These are phyloP conservation scores for Psophia crepitans DNA, from an alignment of 2,113 vertebrate genomes.

Conservation along the genomic window DNA sequence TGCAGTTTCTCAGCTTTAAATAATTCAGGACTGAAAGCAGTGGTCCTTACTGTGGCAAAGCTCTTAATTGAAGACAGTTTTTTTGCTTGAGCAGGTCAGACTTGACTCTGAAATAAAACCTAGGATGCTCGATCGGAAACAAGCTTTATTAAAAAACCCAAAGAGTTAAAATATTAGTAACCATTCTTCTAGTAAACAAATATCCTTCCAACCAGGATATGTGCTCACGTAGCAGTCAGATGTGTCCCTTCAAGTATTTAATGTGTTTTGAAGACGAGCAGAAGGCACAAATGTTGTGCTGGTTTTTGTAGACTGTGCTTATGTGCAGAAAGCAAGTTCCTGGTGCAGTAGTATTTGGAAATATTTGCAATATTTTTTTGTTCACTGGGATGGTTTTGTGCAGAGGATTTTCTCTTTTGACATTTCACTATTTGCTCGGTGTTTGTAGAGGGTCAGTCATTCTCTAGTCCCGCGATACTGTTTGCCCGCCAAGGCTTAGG, in stretches of 20 bases:
- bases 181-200: neutral
- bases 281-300: neutral
- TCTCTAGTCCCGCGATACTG: neutral
- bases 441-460: neutral
- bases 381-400: neutral
- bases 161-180: neutral
- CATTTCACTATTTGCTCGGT: neutral
- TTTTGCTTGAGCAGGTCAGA: neutral
- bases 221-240: neutral
- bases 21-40: slow-evolving; percentile 15
- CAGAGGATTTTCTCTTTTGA: neutral
- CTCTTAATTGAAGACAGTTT: neutral
- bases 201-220: slow-evolving; percentile 20
- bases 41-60: neutral
- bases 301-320: neutral
- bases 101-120: slow-evolving; percentile 29
- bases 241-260: neutral
- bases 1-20: slow-evolving; percentile 36
- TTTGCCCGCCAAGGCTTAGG: neutral
- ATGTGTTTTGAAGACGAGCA: neutral
- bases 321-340: neutral
- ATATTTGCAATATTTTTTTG: too few relatives aligned
- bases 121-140: slow-evolving; percentile 33
- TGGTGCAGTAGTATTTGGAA: fast-evolving
- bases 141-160: neutral